Conservation (phyloP, 2,888 invertebrate species). For the Orthonychiurus folsomi region DNA sequence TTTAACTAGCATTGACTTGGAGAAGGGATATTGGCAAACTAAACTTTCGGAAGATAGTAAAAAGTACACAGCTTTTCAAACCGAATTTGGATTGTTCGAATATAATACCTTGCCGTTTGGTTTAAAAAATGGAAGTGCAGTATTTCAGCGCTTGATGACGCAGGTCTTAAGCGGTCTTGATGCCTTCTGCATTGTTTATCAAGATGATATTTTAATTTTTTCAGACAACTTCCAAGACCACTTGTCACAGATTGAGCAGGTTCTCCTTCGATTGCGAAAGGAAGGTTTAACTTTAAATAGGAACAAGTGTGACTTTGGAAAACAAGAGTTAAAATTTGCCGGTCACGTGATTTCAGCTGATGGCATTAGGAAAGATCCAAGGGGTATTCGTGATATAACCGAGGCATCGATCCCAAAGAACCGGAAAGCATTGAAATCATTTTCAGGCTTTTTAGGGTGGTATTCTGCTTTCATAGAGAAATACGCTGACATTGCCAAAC, state of each 20-base stretch:
- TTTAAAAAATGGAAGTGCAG: neutral
- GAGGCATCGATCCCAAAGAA: neutral
- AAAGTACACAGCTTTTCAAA: neutral
- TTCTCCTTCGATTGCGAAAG: neutral
- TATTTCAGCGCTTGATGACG: neutral
- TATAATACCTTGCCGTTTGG: neutral
- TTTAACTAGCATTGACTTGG: neutral
- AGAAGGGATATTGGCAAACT: neutral
- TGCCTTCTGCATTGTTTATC: neutral
- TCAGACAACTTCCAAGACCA: neutral
- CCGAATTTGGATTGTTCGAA: neutral
- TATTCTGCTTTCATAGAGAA: neutral
- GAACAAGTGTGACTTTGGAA: neutral
- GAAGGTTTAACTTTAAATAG: neutral
- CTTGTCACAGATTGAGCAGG: neutral
- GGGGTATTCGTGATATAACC: neutral
- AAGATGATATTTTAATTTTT: neutral
- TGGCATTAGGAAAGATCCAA: neutral
- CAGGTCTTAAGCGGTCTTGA: neutral
- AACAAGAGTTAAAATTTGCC: neutral
- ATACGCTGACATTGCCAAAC: neutral
- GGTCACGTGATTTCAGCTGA: neutral
- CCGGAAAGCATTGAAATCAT: neutral
- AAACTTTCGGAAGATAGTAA: neutral
- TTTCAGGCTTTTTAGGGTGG: neutral